These are phyloP conservation scores for Planococcus citri DNA, from an alignment of 1,140 invertebrate genomes.

Conservation along the genomic window DNA sequence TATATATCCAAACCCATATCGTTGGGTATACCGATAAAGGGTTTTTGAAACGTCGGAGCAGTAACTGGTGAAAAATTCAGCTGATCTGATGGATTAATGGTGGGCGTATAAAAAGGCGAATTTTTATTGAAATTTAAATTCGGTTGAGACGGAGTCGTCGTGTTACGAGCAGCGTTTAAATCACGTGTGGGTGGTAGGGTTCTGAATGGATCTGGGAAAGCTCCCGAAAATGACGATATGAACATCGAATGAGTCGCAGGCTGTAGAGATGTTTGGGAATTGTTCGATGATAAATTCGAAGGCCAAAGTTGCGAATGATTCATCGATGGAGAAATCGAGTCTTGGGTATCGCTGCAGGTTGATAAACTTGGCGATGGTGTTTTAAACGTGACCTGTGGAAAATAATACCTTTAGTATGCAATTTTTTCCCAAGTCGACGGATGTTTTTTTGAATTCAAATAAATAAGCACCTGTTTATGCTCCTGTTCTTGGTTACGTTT, in stretches of 20 bases:
- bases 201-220: background rate
- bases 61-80: background rate
- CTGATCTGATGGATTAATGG: background rate
- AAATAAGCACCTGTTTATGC: constrained; percentile 41
- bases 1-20: background rate
- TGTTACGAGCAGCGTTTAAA: background rate
- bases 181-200: background rate
- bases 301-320: constrained; percentile 9
- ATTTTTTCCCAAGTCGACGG: too few species aligned
- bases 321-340: background rate
- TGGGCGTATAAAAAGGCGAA: background rate
- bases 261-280: background rate
- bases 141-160: background rate
- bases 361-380: constrained; percentile 9
- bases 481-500: constrained; percentile 43
- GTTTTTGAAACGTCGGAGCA: background rate
- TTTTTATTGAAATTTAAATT: background rate
- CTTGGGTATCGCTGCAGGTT: constrained; percentile 9
- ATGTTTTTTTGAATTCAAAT: too few species aligned
- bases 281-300: background rate
- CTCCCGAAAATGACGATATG: background rate
- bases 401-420: background rate
- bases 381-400: constrained; percentile 12
- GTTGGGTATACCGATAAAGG: background rate
- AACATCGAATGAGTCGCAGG: background rate